Evolutionary conservation across 2,797 vertebrate genomes (phyloP).

Genomic region (Cyprinella venusta): DNA sequence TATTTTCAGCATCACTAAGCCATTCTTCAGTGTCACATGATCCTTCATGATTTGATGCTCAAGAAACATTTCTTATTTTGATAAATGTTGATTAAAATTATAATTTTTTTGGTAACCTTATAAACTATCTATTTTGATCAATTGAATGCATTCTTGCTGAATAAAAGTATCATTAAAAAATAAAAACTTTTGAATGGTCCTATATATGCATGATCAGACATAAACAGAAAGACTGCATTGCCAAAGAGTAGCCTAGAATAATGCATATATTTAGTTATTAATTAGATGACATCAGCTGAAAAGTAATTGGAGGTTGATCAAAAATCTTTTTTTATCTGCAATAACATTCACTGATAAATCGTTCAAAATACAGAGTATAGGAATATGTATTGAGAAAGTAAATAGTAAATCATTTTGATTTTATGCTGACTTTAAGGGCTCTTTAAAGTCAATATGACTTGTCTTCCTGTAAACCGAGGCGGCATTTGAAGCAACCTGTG

Average conservation of each 20-base stretch:
- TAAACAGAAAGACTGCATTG: background rate
- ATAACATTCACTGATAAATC: constrained; percentile 4
- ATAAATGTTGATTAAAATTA: background rate
- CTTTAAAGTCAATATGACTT: constrained; percentile 36
- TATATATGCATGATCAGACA: background rate
- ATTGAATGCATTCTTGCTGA: background rate
- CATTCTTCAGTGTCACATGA: background rate
- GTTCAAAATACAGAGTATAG: background rate
- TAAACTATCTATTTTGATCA: background rate
- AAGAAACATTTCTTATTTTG: background rate
- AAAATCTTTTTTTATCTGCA: background rate
- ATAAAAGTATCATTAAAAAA: too few species aligned
- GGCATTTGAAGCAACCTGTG: constrained; percentile 41
- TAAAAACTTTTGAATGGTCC: background rate
- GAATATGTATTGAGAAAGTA: background rate
- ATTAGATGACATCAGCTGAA: background rate
- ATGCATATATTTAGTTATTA: background rate
- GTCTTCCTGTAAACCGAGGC: constrained; percentile 34
- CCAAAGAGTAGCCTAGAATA: background rate
- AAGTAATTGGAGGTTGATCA: background rate
- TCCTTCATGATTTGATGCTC: background rate
- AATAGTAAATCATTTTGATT: background rate
- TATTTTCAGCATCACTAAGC: background rate
- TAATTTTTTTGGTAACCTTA: background rate
- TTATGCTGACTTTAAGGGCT: background rate